phyloP scores from a whole-genome alignment of 2,888 invertebrate genomes.

The Autographa gamma region DNA sequence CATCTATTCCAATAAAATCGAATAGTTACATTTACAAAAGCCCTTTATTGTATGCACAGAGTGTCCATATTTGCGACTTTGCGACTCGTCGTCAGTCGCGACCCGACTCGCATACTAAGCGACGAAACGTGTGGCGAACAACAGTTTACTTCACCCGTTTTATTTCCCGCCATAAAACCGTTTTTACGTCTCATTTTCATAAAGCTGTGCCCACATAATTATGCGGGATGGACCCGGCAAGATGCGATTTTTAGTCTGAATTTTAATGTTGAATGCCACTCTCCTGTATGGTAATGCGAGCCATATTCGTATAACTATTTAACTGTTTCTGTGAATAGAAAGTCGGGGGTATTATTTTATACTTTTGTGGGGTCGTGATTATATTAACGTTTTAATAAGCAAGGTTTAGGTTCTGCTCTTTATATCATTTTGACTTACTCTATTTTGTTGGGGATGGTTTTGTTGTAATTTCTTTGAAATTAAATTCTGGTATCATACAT shows the following conservation, averaged over 20 bases:
- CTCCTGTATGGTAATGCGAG: conserved; percentile 79
- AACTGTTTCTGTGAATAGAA: conserved; percentile 60
- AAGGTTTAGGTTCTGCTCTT: conserved; percentile 38
- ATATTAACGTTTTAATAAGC: conserved; percentile 53
- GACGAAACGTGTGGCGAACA: conserved; percentile 58
- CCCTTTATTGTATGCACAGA: conserved; percentile 59
- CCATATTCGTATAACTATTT: conserved; percentile 75
- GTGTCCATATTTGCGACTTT: conserved; percentile 57
- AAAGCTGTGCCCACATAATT: conserved; percentile 78
- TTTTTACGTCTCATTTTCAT: conserved; percentile 81
- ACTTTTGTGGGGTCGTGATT: conserved; percentile 59
- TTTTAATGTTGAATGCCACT: conserved; percentile 77
- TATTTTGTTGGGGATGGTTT: not conserved
- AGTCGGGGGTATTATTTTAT: conserved; percentile 60
- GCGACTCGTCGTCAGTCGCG: conserved; percentile 46
- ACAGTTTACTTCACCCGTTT: conserved; percentile 65
- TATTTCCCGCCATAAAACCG: conserved; percentile 69
- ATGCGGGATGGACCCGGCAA: conserved; percentile 68
- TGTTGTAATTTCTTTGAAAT: not conserved
- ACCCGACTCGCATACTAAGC: conserved; percentile 65
- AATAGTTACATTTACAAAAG: conserved; percentile 41
- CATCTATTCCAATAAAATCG: conserved; percentile 47
- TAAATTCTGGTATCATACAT: too few relatives aligned
- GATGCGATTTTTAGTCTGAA: conserved; percentile 78
- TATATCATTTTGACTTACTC: not conserved